Evolutionary conservation across 2,113 vertebrate species (phyloP).

Genomic region (Pleuronectes platessa): DNA sequence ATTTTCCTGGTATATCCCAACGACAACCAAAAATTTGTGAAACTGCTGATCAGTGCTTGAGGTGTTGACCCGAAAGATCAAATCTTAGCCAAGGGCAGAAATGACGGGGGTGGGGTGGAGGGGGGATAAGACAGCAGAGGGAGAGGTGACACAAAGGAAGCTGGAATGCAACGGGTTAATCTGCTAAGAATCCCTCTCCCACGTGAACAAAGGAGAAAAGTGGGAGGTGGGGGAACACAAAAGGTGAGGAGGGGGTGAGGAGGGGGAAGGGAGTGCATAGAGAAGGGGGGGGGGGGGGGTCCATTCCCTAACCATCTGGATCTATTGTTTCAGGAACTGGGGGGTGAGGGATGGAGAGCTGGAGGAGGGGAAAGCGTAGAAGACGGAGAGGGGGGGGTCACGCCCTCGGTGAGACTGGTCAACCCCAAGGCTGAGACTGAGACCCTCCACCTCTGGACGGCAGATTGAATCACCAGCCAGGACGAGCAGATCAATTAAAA

Average conservation of each 20-base stretch:
- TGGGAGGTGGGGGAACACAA: conserved; percentile 69
- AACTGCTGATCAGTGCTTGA: conserved; percentile 36
- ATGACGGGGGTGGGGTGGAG: conserved; percentile 29
- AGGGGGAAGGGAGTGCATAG: conserved; percentile 40
- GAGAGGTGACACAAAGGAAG: conserved; percentile 76
- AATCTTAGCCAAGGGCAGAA: conserved; percentile 53
- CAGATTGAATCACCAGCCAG: conserved; percentile 5
- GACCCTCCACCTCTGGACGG: conserved; percentile 22
- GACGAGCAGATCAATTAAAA: neutral
- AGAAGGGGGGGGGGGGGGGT: conserved; percentile 28
- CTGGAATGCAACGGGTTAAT: conserved; percentile 83
- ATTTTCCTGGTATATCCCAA: neutral
- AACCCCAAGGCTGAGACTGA: conserved; percentile 46
- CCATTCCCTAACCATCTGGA: conserved; percentile 81
- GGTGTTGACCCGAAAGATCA: conserved; percentile 54
- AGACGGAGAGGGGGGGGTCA: conserved; percentile 57
- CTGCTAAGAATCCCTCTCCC: conserved; percentile 75
- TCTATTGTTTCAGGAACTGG: conserved; percentile 75
- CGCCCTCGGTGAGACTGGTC: conserved; percentile 67
- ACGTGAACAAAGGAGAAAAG: conserved; percentile 77
- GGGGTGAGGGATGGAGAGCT: conserved; percentile 54
- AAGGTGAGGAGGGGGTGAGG: conserved; percentile 67
- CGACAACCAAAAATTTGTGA: conserved; percentile 23
- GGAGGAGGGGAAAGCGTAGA: conserved; percentile 57
- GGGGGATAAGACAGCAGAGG: conserved; percentile 3